Evolutionary conservation across 2,113 vertebrate species (phyloP), one percentile per base, ranked within the genome.

Genomic region (Anser cygnoides): DNA sequence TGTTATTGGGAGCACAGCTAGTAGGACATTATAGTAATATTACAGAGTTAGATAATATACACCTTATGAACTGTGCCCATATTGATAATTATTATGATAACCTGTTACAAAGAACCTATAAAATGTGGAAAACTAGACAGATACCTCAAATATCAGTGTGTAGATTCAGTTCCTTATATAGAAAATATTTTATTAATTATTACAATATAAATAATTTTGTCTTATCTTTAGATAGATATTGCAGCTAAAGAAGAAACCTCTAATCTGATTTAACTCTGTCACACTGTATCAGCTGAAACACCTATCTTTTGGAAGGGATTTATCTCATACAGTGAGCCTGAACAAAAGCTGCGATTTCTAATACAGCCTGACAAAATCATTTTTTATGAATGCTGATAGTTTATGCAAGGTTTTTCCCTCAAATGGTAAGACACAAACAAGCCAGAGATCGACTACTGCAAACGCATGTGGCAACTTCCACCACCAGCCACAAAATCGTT

Each of bases 331-430:
- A 95, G 70, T 67, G 66, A 58, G 50, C 21, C 59, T 58, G 52
- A 91, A 98, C 83, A 94, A 96, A 92, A 92, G 82, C 81, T 72
- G 68, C 58, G 81, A 59, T 74, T 96, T 95, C 81, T 88, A 90
- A 94, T 41, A 90, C 33, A 93, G 74, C 33, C 62, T 44, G 65
- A 92, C 66, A 94, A 95, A 92, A 89, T n/a, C 43, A 57, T 75
- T 91, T 23, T 82, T 72, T 66, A 89, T 68, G 54, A 93, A 87
- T 66, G 44, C 50, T 62, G 39, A 84, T 46, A 44, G 26, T 78
- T 94, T 72, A 58, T 6, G 43, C 85, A 67, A 9, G 41, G 52
- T 7, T 62, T 70, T 83, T 41, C 18, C 20, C 52, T 77, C 84
- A 92, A 88, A 87, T 84, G 39, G 59, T 25, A 72, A 95, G 71